A percentile compares a stretch with the other conserved stretches of the same genome.
Conservation (phyloP, 1,140 invertebrate genomes). For the Drosophila melanica region DNA sequence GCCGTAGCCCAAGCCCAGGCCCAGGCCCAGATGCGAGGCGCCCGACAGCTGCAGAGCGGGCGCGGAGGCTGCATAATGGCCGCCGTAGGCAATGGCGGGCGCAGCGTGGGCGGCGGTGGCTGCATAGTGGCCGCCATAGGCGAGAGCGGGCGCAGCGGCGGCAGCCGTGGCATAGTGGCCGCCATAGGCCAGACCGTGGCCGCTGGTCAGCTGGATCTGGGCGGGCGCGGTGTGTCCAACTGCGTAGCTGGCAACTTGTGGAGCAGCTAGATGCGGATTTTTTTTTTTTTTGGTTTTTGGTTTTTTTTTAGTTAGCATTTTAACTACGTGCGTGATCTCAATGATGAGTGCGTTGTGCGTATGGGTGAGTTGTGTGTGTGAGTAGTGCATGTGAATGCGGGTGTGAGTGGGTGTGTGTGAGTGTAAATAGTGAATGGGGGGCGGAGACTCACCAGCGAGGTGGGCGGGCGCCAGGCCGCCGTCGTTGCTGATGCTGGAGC, state of each 20-base stretch:
- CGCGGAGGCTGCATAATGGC: constrained; percentile 67
- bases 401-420: constrained; percentile 18
- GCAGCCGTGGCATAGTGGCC: constrained; percentile 44
- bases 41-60: constrained; percentile 69
- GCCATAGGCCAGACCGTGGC: constrained; percentile 47
- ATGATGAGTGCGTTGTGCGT: constrained; percentile 11
- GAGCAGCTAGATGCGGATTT: constrained; percentile 50
- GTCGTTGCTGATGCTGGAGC: constrained; percentile 85
- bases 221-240: constrained; percentile 66
- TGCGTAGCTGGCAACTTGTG: constrained; percentile 62
- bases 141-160: constrained; percentile 57
- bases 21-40: constrained; percentile 39
- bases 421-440: not conserved
- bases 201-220: constrained; percentile 45
- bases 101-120: constrained; percentile 28
- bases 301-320: constrained; percentile 45
- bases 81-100: constrained; percentile 47
- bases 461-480: constrained; percentile 73
- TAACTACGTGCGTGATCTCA: constrained; percentile 51
- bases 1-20: constrained; percentile 48
- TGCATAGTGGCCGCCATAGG: constrained; percentile 49
- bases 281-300: constrained; percentile 16
- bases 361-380: too few relatives aligned
- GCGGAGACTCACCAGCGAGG: constrained; percentile 54
- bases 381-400: too few relatives aligned